phyloP scores from a whole-genome alignment of 2,888 invertebrate species.

The Ommatoiulus sabulosus region DNA sequence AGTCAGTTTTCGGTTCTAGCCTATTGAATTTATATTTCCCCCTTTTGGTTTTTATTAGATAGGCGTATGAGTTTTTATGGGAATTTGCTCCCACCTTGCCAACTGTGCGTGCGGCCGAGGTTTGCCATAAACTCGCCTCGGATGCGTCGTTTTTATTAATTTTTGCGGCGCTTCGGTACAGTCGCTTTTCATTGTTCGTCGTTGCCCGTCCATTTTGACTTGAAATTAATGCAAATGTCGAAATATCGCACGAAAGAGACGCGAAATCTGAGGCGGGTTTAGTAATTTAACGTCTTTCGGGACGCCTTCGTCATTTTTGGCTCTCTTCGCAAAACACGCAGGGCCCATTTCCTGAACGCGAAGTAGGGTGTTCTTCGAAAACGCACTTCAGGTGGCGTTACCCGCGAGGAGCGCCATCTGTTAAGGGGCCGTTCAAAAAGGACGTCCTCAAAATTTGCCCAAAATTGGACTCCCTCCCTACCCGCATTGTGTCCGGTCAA shows the following conservation, averaged over 20 bases:
- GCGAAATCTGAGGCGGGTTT: neutral
- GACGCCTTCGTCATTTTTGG: neutral
- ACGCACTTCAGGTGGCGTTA: neutral
- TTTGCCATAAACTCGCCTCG: neutral
- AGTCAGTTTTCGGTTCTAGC: neutral
- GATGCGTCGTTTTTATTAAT: neutral
- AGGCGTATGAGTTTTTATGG: conserved; percentile 8
- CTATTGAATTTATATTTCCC: conserved; percentile 23
- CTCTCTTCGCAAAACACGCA: too few species aligned
- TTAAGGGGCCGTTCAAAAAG: neutral
- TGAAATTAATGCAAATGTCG: neutral
- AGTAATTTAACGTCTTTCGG: neutral
- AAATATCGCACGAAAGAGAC: neutral
- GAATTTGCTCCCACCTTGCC: conserved; percentile 12
- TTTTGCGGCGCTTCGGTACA: neutral
- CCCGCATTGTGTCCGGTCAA: too few species aligned
- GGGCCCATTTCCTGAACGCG: too few species aligned
- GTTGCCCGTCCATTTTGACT: neutral
- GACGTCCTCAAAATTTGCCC: neutral
- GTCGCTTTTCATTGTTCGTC: neutral
- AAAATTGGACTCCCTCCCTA: neutral
- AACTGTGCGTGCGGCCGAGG: neutral
- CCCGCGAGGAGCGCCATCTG: too few species aligned
- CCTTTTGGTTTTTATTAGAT: conserved; percentile 30
- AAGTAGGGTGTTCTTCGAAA: neutral